Evolutionary conservation across 2,888 invertebrate genomes (phyloP).

Genomic region (Pterobdella sp.): DNA sequence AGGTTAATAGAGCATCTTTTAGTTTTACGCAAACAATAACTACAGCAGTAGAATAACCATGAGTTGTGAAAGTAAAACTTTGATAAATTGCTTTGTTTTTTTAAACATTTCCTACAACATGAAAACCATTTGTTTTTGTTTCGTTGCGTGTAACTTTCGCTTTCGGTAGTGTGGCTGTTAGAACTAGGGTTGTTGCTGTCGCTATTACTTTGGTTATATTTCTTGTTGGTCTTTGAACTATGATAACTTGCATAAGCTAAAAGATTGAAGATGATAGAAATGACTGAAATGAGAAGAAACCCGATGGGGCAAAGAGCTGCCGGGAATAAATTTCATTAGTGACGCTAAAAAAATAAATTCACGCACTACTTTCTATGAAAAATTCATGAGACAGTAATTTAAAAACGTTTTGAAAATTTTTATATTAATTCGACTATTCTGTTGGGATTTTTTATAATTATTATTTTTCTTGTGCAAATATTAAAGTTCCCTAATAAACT

Average conservation of each 20-base stretch:
- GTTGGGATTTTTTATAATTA: no score
- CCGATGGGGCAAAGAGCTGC: slow-evolving; percentile 3
- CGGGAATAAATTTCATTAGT: neutral
- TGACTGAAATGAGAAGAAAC: neutral
- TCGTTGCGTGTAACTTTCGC: neutral
- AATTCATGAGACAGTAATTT: no score
- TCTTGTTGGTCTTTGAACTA: neutral
- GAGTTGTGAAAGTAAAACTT: no score
- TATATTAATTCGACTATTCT: no score
- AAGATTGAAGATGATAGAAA: neutral
- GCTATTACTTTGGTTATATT: neutral
- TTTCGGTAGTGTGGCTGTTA: neutral
- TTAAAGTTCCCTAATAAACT: no score
- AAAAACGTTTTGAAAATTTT: no score
- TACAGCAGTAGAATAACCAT: neutral
- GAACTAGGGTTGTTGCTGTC: neutral
- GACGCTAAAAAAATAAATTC: neutral
- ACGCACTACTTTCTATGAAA: neutral
- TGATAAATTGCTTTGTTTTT: neutral
- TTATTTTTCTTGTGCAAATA: no score
- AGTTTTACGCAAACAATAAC: neutral
- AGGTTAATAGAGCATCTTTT: neutral
- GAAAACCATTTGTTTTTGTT: neutral
- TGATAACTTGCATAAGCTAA: neutral
- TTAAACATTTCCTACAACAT: neutral